Evolutionary conservation across 2,888 invertebrate genomes (phyloP).

Genomic region (Agonopterix alstromeriana): DNA sequence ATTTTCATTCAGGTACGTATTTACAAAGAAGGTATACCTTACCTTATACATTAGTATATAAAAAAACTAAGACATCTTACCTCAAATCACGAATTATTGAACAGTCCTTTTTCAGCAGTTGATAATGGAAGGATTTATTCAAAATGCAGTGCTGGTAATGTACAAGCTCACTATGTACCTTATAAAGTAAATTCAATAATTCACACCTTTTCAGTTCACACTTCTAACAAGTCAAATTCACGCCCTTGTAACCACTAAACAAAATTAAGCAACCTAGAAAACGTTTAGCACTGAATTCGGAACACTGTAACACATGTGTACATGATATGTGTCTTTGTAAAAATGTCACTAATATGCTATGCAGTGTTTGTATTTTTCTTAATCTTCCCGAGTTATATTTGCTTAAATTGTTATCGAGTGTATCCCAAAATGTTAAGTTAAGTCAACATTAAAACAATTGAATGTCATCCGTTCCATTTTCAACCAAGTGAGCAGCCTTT

Average conservation of each 20-base stretch:
- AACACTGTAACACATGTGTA: constrained; percentile 41
- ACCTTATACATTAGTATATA: not conserved
- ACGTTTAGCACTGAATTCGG: constrained; percentile 62
- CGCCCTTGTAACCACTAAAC: constrained; percentile 65
- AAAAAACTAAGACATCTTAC: constrained; percentile 3
- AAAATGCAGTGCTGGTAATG: constrained; percentile 3
- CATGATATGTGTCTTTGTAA: constrained; percentile 16
- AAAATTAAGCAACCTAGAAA: constrained; percentile 57
- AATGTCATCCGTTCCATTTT: constrained; percentile 53
- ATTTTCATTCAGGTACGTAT: too few relatives aligned
- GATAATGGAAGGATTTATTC: not conserved
- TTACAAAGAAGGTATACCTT: too few relatives aligned
- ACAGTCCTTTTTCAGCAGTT: constrained; percentile 3
- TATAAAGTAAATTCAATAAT: constrained; percentile 33
- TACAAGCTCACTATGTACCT: constrained; percentile 24
- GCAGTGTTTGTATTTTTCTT: constrained; percentile 1
- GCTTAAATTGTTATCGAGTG: not conserved
- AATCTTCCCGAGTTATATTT: constrained; percentile 1
- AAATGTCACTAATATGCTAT: constrained; percentile 24
- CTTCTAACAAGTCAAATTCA: constrained; percentile 57
- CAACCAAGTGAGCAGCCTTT: constrained; percentile 11
- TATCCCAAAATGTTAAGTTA: constrained; percentile 21
- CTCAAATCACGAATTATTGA: not conserved
- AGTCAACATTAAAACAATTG: constrained; percentile 37
- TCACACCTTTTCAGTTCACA: constrained; percentile 62